Evolutionary conservation across 1,140 invertebrate species (phyloP), one percentile per base, ranked within the genome.

Genomic region (Olivierus martensii): DNA sequence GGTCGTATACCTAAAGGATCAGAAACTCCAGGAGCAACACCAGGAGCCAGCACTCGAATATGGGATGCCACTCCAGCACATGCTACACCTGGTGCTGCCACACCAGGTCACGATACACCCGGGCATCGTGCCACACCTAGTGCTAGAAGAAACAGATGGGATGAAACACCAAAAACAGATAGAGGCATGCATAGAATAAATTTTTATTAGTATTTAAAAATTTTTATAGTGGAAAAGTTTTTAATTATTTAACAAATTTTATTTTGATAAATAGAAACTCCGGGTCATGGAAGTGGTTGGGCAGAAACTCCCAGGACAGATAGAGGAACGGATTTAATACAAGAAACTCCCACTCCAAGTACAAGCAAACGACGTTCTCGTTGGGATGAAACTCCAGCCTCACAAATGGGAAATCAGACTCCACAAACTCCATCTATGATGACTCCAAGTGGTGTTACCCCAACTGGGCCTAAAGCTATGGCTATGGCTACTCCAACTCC

Each of bases 151-250:
- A 99, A 99, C 73, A 80, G 96, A 53, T 99, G 95, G 95, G 96
- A 99, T 74, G 95, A 99, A 73, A 99, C 95, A 3, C 94, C 95
- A 1, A 94, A 92, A 74, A 95, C 91, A 14, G 91, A 96, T 68
- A 78, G 91, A 66, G 82, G 82, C 80, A 70, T 62, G 41, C 51
- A 50, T 35, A 19, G 11, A 11, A 34, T 12, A 17, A 38, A n/a
- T 47, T n/a, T 12, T 46, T 46, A n/a, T 18, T 28, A 14, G n/a
- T 11, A 28, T 5, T 28, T 46, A n/a, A 5, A 28, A 14, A 22
- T 5, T 9, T 11, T 36, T 46, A 12, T 15, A 18, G 17, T 21
- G 18, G 11, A 46, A 21, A n/a, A n/a, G n/a, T n/a, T n/a, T n/a
- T n/a, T n/a, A n/a, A n/a, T n/a, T n/a, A 28, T 28, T 28, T 28